Evolutionary conservation across 35 echinoderm and acorn worm species (phyloP), one percentile per base, ranked within the genome.

Genomic region (Ptychodera flava): DNA sequence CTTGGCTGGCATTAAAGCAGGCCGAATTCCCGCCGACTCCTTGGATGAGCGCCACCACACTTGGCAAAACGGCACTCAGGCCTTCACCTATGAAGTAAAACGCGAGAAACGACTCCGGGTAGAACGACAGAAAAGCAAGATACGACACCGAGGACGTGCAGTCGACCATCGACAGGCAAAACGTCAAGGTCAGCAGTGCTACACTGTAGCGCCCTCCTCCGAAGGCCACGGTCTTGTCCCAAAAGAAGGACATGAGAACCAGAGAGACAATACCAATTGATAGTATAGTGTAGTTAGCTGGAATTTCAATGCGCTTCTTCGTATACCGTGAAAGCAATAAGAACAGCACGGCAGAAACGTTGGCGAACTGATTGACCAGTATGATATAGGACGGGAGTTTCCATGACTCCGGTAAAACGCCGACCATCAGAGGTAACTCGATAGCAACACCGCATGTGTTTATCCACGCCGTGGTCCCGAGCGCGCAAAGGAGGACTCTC

Each of bases 51-150:
- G 96, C 96, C 12, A 94, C 90, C 15, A 99, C 36, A 77, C 96
- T 93, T 32, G 96, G 96, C 29, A 99, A 76, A 16, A 99, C 83
- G 12, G 96, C 88, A 80, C 96, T 99, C 84, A 99, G 89, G 22
- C 96, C 96, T 83, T 99, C 96, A 1, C 96, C 96, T 0, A 99
- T 84, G 86, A 99, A 99, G 82, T 99, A 99, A 92, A 90, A 94
- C 0, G 93, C 92, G 28, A 99, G 81, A 80, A 94, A 99, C 31
- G 76, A 14, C 79, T 80, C 90, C 38, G 89, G 91, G n/a, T 94
- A 90, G 29, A 88, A 82, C 0, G 92, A 78, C 96, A 99, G 92
- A 77, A 94, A 99, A 0, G 96, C 92, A 0, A 92, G 94, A 83
- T 94, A 99, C 16, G 96, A 85, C 12, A 99, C 92, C 0, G 96